These are phyloP conservation scores for Agrochola lota DNA, from an alignment of 2,888 invertebrate species.

Conservation along the genomic window DNA sequence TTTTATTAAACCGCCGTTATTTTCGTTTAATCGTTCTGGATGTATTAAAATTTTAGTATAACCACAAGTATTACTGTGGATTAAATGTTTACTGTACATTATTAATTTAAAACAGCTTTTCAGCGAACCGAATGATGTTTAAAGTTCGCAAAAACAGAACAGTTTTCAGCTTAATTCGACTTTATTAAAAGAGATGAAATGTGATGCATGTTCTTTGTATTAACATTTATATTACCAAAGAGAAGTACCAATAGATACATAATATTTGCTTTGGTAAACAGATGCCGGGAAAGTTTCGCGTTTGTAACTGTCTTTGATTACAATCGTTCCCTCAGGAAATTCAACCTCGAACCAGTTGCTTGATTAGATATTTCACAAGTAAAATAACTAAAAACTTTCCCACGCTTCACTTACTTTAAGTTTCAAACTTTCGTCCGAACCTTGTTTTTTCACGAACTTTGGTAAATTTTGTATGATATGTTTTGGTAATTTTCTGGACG, in stretches of 20 bases:
- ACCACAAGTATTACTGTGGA: neutral
- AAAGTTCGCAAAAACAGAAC: neutral
- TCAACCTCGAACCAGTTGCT: conserved; percentile 46
- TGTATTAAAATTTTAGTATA: neutral
- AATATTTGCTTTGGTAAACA: conserved; percentile 45
- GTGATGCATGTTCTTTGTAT: too few species aligned
- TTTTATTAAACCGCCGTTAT: neutral
- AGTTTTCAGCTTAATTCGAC: neutral
- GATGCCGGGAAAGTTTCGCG: conserved; percentile 38
- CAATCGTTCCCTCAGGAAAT: conserved; percentile 60
- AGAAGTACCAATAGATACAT: neutral
- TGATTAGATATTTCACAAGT: conserved; percentile 56
- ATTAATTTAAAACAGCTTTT: conserved; percentile 12
- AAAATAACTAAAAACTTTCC: conserved; percentile 50
- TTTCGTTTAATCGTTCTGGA: neutral
- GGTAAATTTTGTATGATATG: conserved; percentile 48
- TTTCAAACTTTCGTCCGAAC: conserved; percentile 38
- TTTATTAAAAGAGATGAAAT: neutral
- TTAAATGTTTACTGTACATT: conserved; percentile 8
- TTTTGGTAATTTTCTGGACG: conserved; percentile 62
- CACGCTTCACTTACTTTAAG: conserved; percentile 39
- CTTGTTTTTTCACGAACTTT: conserved; percentile 35
- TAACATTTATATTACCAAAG: neutral
- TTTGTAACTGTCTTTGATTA: conserved; percentile 60
- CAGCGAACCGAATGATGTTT: neutral